These are phyloP conservation scores for Ctenicera cuprea DNA, from an alignment of 2,888 invertebrate species.

Conservation along the genomic window DNA sequence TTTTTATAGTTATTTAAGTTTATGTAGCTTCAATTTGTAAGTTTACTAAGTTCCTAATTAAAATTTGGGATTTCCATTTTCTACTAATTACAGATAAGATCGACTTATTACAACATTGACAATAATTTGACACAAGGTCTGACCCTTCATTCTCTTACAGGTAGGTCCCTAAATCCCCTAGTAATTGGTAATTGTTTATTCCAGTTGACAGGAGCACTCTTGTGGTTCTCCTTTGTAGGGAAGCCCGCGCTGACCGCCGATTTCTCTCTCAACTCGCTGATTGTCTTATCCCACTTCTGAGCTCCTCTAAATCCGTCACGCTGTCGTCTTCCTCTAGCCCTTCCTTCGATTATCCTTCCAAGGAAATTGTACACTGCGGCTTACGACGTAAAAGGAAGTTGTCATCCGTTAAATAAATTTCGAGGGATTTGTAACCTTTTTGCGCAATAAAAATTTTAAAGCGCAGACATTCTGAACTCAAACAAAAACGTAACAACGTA, in stretches of 20 bases:
- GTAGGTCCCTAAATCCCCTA: conserved; percentile 20
- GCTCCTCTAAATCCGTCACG: conserved; percentile 61
- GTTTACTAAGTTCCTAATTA: no score
- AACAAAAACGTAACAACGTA: neutral
- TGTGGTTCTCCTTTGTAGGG: conserved; percentile 59
- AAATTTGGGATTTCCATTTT: no score
- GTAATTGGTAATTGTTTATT: conserved; percentile 68
- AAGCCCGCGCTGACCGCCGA: conserved; percentile 59
- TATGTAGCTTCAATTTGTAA: no score
- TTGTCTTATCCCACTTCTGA: conserved; percentile 62
- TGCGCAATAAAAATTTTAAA: neutral
- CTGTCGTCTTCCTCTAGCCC: conserved; percentile 52
- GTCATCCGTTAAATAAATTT: conserved; percentile 9
- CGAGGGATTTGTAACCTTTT: neutral
- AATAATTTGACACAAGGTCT: no score
- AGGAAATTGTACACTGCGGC: neutral
- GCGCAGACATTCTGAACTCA: neutral
- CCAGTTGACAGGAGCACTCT: conserved; percentile 57
- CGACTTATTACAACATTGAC: no score
- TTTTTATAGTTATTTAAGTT: no score
- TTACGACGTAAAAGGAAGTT: neutral
- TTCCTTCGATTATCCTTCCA: conserved; percentile 24
- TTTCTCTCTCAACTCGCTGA: conserved; percentile 60
- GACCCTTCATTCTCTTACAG: no score
- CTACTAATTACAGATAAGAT: no score